These are phyloP conservation scores for Melikaiella ostensackeni DNA, from an alignment of 2,888 invertebrate species.

Conservation along the genomic window DNA sequence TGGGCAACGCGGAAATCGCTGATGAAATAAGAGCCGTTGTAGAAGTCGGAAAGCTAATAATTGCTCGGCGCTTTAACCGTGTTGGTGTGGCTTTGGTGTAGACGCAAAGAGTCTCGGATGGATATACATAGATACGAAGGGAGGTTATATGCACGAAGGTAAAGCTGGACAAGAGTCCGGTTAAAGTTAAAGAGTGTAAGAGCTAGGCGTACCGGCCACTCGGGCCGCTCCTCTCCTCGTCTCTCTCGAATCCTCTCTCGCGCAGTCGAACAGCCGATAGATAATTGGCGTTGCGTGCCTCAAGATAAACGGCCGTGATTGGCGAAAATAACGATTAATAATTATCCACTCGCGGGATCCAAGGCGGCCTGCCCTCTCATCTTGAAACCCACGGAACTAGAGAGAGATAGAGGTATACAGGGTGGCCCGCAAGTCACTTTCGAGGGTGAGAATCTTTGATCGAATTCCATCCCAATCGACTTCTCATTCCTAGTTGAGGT, in stretches of 20 bases:
- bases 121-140: slow-evolving; percentile 50
- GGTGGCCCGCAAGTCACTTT: slow-evolving; percentile 46
- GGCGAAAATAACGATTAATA: slow-evolving; percentile 76
- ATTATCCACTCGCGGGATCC: slow-evolving; percentile 73
- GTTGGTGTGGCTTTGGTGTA: slow-evolving; percentile 4
- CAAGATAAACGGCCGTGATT: slow-evolving; percentile 75
- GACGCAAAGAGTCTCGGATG: slow-evolving; percentile 37
- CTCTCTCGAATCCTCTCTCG: slow-evolving; percentile 46
- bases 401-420: slow-evolving; percentile 50
- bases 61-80: slow-evolving; percentile 60
- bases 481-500: not conserved
- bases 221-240: slow-evolving; percentile 44
- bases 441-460: slow-evolving; percentile 47
- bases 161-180: slow-evolving; percentile 33
- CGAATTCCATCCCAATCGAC: slow-evolving; percentile 29
- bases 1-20: slow-evolving; percentile 64
- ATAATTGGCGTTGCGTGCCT: slow-evolving; percentile 75
- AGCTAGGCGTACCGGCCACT: slow-evolving; percentile 50
- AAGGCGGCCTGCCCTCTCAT: slow-evolving; percentile 70
- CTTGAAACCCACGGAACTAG: slow-evolving; percentile 56
- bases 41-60: slow-evolving; percentile 60
- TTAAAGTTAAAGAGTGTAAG: slow-evolving; percentile 49
- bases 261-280: slow-evolving; percentile 64
- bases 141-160: slow-evolving; percentile 44
- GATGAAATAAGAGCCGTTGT: slow-evolving; percentile 64